phyloP scores from a whole-genome alignment of 2,888 invertebrate genomes.

The Syrista parreyssii region DNA sequence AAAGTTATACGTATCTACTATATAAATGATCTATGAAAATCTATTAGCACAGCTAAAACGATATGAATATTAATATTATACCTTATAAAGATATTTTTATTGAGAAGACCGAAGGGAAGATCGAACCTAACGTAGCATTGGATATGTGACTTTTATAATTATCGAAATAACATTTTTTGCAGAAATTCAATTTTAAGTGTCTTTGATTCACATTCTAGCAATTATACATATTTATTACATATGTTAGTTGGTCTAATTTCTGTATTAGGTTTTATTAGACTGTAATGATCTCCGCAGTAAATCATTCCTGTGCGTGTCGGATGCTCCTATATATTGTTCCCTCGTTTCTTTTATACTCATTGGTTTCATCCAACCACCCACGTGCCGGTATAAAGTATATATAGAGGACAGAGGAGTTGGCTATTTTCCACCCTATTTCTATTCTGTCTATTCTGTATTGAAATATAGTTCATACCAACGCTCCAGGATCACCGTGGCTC shows the following conservation, averaged over 20 bases:
- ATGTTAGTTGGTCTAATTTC: neutral
- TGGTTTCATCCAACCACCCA: neutral
- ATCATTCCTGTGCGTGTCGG: neutral
- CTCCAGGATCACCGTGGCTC: neutral
- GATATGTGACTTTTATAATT: neutral
- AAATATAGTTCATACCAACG: neutral
- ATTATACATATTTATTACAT: neutral
- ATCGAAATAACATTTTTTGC: neutral
- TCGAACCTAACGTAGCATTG: no score
- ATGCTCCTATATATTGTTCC: neutral
- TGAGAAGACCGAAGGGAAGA: no score
- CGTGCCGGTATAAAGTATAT: neutral
- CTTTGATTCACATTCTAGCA: neutral
- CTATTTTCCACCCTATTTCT: neutral
- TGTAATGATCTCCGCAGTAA: neutral
- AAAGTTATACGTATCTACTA: neutral
- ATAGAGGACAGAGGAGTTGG: neutral
- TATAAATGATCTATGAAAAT: neutral
- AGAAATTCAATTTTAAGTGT: neutral
- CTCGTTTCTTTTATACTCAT: neutral
- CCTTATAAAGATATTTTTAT: no score
- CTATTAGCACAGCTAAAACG: neutral
- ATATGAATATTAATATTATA: neutral
- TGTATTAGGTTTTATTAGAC: neutral
- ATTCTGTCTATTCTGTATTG: neutral